phyloP scores from a whole-genome alignment of 92 coral and sea anemone species.

The Umimayanthus kanabou region DNA sequence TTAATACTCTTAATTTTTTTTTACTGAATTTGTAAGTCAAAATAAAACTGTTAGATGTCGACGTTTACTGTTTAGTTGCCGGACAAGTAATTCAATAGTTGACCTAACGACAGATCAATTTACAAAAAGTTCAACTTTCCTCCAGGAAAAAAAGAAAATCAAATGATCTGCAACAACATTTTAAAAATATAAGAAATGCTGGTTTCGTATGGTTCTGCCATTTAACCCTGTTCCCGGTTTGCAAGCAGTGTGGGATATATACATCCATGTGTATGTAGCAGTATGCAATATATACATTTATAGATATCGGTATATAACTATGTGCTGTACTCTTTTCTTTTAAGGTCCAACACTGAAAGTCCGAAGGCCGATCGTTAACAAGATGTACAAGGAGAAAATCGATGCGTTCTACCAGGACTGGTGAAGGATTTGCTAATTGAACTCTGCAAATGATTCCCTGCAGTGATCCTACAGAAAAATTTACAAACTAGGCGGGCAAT shows the following conservation, averaged over 20 bases:
- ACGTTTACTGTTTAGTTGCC: too few relatives aligned
- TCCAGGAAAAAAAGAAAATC: too few relatives aligned
- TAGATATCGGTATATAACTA: not conserved
- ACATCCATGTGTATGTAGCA: not conserved
- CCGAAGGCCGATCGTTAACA: slow-evolving; percentile 89
- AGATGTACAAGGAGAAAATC: slow-evolving; percentile 87
- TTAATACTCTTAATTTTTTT: too few relatives aligned
- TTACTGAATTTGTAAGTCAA: too few relatives aligned
- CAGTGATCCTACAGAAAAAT: not conserved
- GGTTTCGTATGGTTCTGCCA: too few relatives aligned
- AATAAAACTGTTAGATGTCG: too few relatives aligned
- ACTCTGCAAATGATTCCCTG: not conserved
- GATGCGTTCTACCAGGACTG: slow-evolving; percentile 75
- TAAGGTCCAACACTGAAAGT: slow-evolving; percentile 95
- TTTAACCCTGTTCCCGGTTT: not conserved
- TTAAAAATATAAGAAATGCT: too few relatives aligned
- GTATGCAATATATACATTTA: too few relatives aligned
- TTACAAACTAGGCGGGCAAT: not conserved
- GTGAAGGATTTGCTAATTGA: not conserved
- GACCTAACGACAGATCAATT: too few relatives aligned
- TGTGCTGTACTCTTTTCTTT: slow-evolving; percentile 2
- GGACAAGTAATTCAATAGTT: too few relatives aligned
- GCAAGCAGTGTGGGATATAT: not conserved
- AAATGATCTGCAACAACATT: too few relatives aligned
- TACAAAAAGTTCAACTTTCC: too few relatives aligned